Conservation (phyloP, 2,113 vertebrate genomes). For the Muntiacus muntjak region DNA sequence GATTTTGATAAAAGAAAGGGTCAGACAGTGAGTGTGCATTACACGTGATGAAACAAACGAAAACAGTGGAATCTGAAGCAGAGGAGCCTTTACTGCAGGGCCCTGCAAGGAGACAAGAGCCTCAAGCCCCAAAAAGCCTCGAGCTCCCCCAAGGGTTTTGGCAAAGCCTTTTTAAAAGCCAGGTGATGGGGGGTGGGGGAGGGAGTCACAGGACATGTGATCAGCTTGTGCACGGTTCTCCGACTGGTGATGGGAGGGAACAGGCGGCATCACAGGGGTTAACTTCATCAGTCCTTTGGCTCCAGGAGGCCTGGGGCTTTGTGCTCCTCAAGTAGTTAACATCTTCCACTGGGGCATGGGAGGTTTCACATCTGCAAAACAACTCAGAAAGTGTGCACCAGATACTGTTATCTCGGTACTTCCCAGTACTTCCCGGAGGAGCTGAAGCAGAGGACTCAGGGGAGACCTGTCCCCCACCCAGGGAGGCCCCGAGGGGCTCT, state of each 20-base stretch:
- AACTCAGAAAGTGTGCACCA: neutral
- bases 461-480: neutral
- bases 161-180: neutral
- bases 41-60: neutral
- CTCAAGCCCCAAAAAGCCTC: neutral
- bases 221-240: neutral
- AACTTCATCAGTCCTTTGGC: neutral
- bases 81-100: neutral
- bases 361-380: neutral
- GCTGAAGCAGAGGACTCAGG: neutral
- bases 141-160: neutral
- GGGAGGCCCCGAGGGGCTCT: neutral
- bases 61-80: neutral
- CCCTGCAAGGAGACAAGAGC: neutral
- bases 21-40: neutral
- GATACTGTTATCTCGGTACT: neutral
- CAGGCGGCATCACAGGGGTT: neutral
- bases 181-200: fast-evolving
- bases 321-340: neutral
- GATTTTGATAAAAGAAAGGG: neutral
- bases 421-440: neutral
- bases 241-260: neutral
- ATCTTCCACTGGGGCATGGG: neutral
- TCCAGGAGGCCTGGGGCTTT: neutral
- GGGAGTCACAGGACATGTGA: neutral